phyloP scores from a whole-genome alignment of 2,888 invertebrate genomes.

The Tipula lateralis region DNA sequence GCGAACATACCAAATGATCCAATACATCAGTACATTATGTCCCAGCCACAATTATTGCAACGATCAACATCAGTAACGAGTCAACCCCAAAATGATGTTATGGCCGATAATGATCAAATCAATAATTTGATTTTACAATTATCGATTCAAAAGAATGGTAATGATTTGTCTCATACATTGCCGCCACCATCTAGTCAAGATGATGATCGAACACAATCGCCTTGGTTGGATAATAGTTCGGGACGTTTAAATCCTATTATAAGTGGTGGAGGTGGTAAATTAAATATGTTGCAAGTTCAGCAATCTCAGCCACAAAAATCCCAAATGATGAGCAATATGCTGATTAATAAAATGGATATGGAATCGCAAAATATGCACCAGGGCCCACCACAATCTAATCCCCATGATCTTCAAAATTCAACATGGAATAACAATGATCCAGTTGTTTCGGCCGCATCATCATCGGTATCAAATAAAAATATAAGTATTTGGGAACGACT shows the following conservation, averaged over 20 bases:
- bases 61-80: slow-evolving; percentile 31
- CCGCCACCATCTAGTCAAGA: neutral
- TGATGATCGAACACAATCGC: neutral
- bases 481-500: slow-evolving; percentile 12
- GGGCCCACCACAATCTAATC: neutral
- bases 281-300: slow-evolving; percentile 28
- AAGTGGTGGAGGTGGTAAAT: slow-evolving; percentile 32
- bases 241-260: neutral
- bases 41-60: slow-evolving; percentile 28
- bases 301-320: slow-evolving; percentile 32
- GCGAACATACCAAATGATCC: neutral
- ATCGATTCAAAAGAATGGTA: slow-evolving; percentile 39
- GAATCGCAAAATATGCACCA: slow-evolving; percentile 34
- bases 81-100: slow-evolving; percentile 31
- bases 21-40: neutral
- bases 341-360: neutral
- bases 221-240: neutral
- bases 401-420: neutral
- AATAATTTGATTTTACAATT: slow-evolving; percentile 52
- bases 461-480: neutral
- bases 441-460: neutral
- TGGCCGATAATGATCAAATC: slow-evolving; percentile 38
- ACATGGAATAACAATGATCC: neutral
- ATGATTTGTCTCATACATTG: neutral
- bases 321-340: neutral